These are phyloP conservation scores for Sarcophaga rosellei DNA, from an alignment of 2,888 invertebrate species.

Conservation along the genomic window DNA sequence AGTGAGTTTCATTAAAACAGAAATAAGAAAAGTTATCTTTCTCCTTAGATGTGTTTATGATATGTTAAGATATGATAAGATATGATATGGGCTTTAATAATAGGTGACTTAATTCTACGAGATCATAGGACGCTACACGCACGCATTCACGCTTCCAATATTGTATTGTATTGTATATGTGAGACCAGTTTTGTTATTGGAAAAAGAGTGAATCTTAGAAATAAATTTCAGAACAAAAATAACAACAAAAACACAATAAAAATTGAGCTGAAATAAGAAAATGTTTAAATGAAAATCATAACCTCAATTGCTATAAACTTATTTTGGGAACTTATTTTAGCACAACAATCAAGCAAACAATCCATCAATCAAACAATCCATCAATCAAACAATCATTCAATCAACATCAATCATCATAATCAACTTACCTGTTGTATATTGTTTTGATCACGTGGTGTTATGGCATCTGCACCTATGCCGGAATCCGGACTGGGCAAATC, in stretches of 20 bases:
- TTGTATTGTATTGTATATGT: neutral
- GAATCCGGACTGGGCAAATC: conserved; percentile 98
- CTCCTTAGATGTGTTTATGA: neutral
- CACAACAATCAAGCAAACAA: neutral
- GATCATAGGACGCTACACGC: conserved; percentile 65
- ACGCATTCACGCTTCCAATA: conserved; percentile 38
- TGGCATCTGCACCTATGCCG: conserved; percentile 96
- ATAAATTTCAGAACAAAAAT: conserved; percentile 7
- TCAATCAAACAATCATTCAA: neutral
- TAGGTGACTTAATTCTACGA: too few species aligned
- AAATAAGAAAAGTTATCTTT: conserved; percentile 1
- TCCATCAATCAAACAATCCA: neutral
- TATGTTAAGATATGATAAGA: conserved; percentile 13
- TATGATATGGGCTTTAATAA: neutral
- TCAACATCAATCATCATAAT: neutral
- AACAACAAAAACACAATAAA: conserved; percentile 21
- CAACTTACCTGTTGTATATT: conserved; percentile 92
- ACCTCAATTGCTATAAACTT: neutral
- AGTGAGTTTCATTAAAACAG: conserved; percentile 13
- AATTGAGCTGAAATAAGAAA: conserved; percentile 55
- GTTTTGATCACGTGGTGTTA: conserved; percentile 94
- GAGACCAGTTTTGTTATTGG: conserved; percentile 59
- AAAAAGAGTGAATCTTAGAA: conserved; percentile 24
- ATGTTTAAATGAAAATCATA: conserved; percentile 38
- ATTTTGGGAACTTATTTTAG: neutral